A percentile compares a stretch with the other conserved stretches of the same genome.
Conservation (phyloP, 2,888 invertebrate genomes). For the Drosophila atripex region DNA sequence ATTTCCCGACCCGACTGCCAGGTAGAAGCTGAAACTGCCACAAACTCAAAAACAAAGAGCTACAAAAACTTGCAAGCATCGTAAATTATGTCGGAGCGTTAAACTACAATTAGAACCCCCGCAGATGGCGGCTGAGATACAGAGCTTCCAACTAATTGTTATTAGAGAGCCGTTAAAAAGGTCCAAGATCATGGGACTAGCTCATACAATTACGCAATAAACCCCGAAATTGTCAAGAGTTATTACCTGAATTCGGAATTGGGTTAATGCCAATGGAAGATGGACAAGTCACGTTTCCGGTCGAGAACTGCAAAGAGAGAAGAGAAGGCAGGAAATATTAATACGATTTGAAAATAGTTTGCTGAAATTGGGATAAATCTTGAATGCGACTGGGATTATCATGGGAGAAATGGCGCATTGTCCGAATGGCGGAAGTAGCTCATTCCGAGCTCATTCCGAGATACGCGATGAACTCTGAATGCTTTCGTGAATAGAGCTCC, state of each 20-base stretch:
- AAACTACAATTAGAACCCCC: conserved; percentile 74
- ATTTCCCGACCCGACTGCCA: conserved; percentile 46
- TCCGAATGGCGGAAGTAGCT: conserved; percentile 54
- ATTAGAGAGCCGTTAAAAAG: conserved; percentile 58
- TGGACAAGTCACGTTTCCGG: conserved; percentile 46
- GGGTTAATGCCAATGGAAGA: conserved; percentile 51
- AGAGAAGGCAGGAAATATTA: conserved; percentile 22
- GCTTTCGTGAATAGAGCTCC: conserved; percentile 3
- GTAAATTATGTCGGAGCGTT: conserved; percentile 76
- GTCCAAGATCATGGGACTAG: conserved; percentile 54
- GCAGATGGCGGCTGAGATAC: conserved; percentile 8
- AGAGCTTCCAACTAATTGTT: conserved; percentile 66
- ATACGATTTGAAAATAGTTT: conserved; percentile 19
- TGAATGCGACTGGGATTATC: conserved; percentile 54
- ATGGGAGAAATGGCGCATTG: conserved; percentile 68
- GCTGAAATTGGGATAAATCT: conserved; percentile 48
- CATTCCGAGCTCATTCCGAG: conserved; percentile 13
- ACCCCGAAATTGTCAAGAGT: conserved; percentile 41
- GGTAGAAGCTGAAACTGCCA: conserved; percentile 49
- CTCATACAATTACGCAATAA: conserved; percentile 51
- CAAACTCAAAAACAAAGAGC: conserved; percentile 31
- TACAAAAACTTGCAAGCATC: conserved; percentile 43
- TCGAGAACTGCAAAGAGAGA: conserved; percentile 36
- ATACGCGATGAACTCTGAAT: conserved; percentile 26
- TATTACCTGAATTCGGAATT: conserved; percentile 40